Evolutionary conservation across 2,888 invertebrate species (phyloP), one percentile per base, ranked within the genome.

Genomic region (Euclidia mi): DNA sequence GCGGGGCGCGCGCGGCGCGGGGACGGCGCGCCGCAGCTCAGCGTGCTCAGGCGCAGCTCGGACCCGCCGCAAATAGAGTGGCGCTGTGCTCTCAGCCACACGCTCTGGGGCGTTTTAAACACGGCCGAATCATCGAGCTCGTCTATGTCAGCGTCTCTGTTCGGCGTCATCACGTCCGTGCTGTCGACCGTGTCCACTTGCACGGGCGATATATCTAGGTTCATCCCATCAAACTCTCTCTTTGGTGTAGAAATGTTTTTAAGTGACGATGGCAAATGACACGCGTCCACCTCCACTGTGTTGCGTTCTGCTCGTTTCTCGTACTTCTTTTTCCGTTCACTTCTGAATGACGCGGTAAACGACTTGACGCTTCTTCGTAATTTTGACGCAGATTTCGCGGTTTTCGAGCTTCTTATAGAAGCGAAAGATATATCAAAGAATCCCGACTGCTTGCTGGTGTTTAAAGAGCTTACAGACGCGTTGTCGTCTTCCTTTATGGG

Each of bases 351-450:
- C 9, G 95, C 94, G n/a, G 94, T 95, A 65, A 95, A 92, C 1
- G 94, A 95, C 76, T 94, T 94, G 6, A 95, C 94, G 68, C 95
- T 94, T 43, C 94, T 84, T 31, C 94, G 84, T 42, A 95, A 68
- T 72, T 94, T 94, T 3, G 94, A 94, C 0, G 94, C 94, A 0
- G 94, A 94, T 71, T 94, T 94, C 0, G 85, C 89, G 0, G 94
- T 94, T 83, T 94, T 94, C 0, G 94, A 90, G 60, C 90, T 88
- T 44, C 89, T 80, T 59, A 91, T 85, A 0, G 92, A 94, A 1
- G 94, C 92, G 62, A 94, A 92, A 2, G 95, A 95, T 51, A 92
- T 94, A 66, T 95, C 94, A 56, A 95, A 95, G 63, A 95, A 92
- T 14, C 94, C 94, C 0, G 94, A 95, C 56, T 92, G 93, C 70